Base-by-base conservation (phyloP, 2,113 vertebrate genomes). In the Hypanus sabinus region DNA sequence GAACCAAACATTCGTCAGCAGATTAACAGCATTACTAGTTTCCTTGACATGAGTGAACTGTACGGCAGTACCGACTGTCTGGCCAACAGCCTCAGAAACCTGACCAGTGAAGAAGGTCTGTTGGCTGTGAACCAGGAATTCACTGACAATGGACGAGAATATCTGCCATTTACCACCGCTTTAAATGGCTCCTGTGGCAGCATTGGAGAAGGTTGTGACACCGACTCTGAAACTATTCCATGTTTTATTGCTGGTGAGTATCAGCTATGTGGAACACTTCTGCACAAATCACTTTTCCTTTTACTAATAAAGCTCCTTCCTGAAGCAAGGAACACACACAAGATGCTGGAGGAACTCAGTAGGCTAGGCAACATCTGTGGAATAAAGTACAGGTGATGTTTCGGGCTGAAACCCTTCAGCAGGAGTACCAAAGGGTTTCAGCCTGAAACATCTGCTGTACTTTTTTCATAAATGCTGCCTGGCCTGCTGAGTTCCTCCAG, bases 11-110 rank as follows among this genome's bases (percentile, higher is more conserved):
- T n/a, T 30, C 88, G 71, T 24, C 36, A 57, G 27, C 90, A 92
- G 90, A 92, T 97, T 79, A 97, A 97, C 16, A 0, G 95, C 0
- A 94, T 97, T 94, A 97, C 97, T 0, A 93, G 97, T 70, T 97
- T 95, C 95, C 94, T 97, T 83, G 97, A 97, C 81, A 95, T 95
- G 3, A 87, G 96, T 24, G 96, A 97, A 94, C 95, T 97, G 83
- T 97, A 97, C 0, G 96, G 97, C 73, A 96, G 96, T 0, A 96
- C 96, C 0, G 96, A 96, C 0, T 94, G 94, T 18, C 94, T 96
- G 0, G 96, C 96, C 2, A 94, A 73, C 6, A 22, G 5, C 3
- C 96, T 97, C 6, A 96, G 96, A 0, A 76, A 97, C 94, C 95
- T 96, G 5, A 75, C 71, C 1, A 96, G 38, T 0, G 76, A 97